Evolutionary conservation across 2,888 invertebrate genomes (phyloP).

Genomic region (Zaprionus obscuricornis): DNA sequence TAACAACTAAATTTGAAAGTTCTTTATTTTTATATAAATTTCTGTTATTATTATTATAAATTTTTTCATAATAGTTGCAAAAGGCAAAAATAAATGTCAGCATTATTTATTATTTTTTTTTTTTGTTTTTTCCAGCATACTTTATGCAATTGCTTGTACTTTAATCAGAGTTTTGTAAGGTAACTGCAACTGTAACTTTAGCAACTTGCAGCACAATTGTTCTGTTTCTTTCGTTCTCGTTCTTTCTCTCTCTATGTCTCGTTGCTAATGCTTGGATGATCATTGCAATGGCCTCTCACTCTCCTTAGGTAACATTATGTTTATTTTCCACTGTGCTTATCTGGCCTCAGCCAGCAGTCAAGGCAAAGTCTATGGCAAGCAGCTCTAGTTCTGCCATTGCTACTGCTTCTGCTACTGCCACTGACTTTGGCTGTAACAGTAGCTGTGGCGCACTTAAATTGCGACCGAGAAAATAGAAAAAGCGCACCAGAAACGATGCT

Average conservation of each 20-base stretch:
- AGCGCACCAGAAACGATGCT: conserved; percentile 53
- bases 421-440: conserved; percentile 10
- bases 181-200: background rate
- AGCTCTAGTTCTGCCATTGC: no score
- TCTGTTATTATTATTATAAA: no score
- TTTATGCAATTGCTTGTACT: conserved; percentile 6
- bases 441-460: conserved; percentile 59
- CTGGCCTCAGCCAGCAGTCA: conserved; percentile 45
- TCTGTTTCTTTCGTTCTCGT: no score
- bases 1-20: no score
- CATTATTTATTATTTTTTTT: no score
- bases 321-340: conserved; percentile 76
- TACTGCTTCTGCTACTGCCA: no score
- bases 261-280: conserved; percentile 50
- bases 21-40: no score
- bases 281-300: conserved; percentile 55
- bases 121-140: no score
- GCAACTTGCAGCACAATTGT: conserved; percentile 20
- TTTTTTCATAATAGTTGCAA: no score
- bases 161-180: conserved; percentile 1
- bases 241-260: no score
- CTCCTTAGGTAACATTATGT: conserved; percentile 54
- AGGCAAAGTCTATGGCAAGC: conserved; percentile 26
- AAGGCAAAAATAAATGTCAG: background rate
- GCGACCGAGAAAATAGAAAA: conserved; percentile 62